Evolutionary conservation across 1,140 invertebrate species (phyloP), one percentile per base, ranked within the genome.

Genomic region (Paramacrobiotus metropolitanus): DNA sequence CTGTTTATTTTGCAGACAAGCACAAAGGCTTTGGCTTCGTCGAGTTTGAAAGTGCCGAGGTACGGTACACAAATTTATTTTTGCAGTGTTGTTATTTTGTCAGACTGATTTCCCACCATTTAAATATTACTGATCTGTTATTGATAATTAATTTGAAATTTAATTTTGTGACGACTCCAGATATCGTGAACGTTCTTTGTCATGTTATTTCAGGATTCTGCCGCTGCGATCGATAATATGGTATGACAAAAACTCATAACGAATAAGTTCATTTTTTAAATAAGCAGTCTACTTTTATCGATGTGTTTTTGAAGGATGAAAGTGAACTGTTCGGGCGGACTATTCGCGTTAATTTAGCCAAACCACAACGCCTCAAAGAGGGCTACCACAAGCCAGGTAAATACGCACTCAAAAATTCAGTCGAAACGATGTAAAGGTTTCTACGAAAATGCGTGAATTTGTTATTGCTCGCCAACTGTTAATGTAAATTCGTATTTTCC

Each of bases 211-310:
- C 84, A 91, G 78, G 93, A 97, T 82, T 92, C 93, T 59, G 83
- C 86, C 21, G 86, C 91, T 60, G 92, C 95, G 31, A 96, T 99
- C 70, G 94, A 99, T 75, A 99, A 99, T 70, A 96, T 98, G 93
- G 87, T 91, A 78, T 67, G 66, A 69, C 66, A 9, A 40, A n/a
- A 40, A 40, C 34, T 9, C 9, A 40, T n/a, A 9, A 9, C 9
- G 9, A 59, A 21, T n/a, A n/a, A 40, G 34, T 9, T n/a, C 34
- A 40, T 40, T 40, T n/a, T 40, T 40, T 40, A 9, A n/a, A 9
- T n/a, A n/a, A 9, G 9, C n/a, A 40, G 34, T 40, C 34, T 40
- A 9, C 34, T 40, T 40, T 40, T n/a, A n/a, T n/a, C n/a, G n/a
- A n/a, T n/a, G n/a, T n/a, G n/a, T n/a, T n/a, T n/a, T n/a, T n/a